A percentile compares a stretch with the other conserved stretches of the same genome.
These are phyloP conservation scores for Stenichneumon culpator DNA, from an alignment of 2,888 invertebrate species.

Conservation along the genomic window DNA sequence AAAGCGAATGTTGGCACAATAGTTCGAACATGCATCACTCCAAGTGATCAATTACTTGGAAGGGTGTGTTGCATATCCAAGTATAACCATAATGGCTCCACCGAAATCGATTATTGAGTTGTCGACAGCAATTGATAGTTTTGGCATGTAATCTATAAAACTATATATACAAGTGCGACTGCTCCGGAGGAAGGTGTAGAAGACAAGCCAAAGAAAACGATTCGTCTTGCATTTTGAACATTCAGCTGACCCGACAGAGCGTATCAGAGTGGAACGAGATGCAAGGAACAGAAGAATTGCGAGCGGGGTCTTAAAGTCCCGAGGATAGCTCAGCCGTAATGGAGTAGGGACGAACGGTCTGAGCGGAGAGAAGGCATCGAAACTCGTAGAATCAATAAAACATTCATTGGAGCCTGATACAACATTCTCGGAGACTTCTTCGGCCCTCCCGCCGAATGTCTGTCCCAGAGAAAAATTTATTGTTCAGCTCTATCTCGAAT, in stretches of 20 bases:
- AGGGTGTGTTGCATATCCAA: neutral
- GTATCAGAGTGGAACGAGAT: constrained; percentile 46
- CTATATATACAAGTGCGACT: neutral
- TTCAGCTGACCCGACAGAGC: constrained; percentile 3
- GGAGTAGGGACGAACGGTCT: constrained; percentile 24
- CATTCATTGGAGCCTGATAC: constrained; percentile 43
- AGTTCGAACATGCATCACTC: neutral
- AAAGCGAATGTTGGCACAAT: neutral
- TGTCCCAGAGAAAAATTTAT: constrained; percentile 23
- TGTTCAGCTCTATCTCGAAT: constrained; percentile 11
- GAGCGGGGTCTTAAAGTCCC: constrained; percentile 1
- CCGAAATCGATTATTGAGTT: constrained; percentile 24
- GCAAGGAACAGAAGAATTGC: constrained; percentile 27
- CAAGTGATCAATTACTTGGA: neutral
- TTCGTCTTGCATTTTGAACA: neutral
- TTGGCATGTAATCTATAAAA: neutral
- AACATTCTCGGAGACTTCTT: constrained; percentile 23
- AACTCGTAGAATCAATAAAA: constrained; percentile 36
- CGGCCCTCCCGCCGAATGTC: neutral
- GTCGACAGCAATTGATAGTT: neutral
- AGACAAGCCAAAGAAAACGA: neutral
- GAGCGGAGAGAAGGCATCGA: neutral
- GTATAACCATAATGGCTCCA: no score
- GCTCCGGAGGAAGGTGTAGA: neutral
- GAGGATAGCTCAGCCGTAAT: constrained; percentile 8